Evolutionary conservation across 2,113 vertebrate genomes (phyloP).

Genomic region (Octodon degus): DNA sequence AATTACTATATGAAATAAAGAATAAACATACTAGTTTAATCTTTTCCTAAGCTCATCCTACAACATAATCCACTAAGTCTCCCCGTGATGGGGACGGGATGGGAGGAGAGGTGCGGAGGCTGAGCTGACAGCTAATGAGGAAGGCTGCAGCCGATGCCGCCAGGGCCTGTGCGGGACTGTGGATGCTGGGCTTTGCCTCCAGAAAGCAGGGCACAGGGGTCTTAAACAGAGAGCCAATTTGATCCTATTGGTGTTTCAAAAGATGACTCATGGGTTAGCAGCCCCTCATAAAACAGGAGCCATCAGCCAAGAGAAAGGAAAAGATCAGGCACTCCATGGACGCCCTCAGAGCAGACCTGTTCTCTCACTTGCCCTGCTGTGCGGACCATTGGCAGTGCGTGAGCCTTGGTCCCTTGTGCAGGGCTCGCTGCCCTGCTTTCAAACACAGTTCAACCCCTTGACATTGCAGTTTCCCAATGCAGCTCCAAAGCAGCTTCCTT

Average conservation of each 20-base stretch:
- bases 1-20: constrained; percentile 62
- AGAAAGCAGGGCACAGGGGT: not conserved
- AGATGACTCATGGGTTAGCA: constrained; percentile 37
- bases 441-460: not conserved
- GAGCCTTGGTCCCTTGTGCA: fast-evolving
- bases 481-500: not conserved
- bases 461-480: not conserved
- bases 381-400: not conserved
- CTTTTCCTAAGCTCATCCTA: constrained; percentile 43
- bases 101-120: fast-evolving
- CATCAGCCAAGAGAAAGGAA: not conserved
- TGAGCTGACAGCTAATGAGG: not conserved
- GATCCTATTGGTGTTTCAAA: constrained; percentile 38
- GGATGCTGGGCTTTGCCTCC: not conserved
- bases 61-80: not conserved
- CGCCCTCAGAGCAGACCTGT: not conserved
- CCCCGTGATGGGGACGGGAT: not conserved
- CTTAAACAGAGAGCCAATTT: constrained; percentile 28
- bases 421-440: not conserved
- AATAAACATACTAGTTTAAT: constrained; percentile 41
- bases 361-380: not conserved
- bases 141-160: not conserved
- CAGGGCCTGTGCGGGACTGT: fast-evolving
- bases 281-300: constrained; percentile 31
- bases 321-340: not conserved